Base-by-base conservation (phyloP, 2,797 vertebrate species). In the Saguinus oedipus region DNA sequence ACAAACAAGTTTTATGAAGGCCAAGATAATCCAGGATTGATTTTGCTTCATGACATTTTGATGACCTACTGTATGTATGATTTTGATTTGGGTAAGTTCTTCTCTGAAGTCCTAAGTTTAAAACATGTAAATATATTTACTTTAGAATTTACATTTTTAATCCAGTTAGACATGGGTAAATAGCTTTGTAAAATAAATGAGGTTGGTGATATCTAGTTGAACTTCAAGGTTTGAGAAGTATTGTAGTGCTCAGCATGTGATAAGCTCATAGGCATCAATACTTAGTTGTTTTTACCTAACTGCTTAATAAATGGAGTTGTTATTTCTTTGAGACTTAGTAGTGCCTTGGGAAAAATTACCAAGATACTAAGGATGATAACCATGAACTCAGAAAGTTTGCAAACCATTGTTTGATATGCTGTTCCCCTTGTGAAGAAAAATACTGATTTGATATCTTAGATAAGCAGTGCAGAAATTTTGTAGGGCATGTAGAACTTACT, bases 31-130 rank as follows among this genome's bases (percentile, higher is more conserved):
- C 99, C 99, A 5, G 99, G 99, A 87, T 98, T 99, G 98, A 99
- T 99, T 55, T 99, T 99, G 92, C 99, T 99, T 93, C 99, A 99
- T 57, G 99, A 99, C 98, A 99, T 99, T 99, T 99, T 99, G 98
- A 99, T 99, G 99, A 99, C 99, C 22, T 99, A 99, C 98, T 99
- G 99, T 99, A 99, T 99, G 99, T 99, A 99, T 91, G 99, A 99
- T 98, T 99, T 99, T 88, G 99, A 99, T 98, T 99, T 99, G 91
- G 99, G 99, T 99, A 99, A 99, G 99, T 98, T 79, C 26, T 96
- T 26, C n/a, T 95, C 17, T 80, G 27, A 61, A 78, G 44, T 81
- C 2, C n/a, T 83, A 81, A 92, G 94, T 97, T 96, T 27, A 59
- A 96, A 90, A 93, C 14, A 83, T 30, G 24, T 87, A 5, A 55